Base-by-base conservation (phyloP, 2,797 vertebrate species). In the Spizella passerina region DNA sequence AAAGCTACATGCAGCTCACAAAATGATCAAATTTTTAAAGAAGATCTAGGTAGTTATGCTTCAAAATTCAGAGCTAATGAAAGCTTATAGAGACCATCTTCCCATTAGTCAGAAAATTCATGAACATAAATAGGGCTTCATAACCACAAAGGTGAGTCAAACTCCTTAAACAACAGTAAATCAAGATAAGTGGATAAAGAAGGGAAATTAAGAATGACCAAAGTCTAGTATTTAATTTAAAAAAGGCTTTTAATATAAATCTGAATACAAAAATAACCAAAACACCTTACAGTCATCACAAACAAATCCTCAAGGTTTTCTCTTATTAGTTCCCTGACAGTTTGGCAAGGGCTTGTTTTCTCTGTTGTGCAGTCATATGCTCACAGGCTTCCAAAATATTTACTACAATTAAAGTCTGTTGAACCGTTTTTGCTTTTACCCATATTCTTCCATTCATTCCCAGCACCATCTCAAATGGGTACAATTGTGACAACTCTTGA, bases 371-470 rank as follows among this genome's bases (percentile, higher is more conserved):
- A 23, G 98, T 99, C 98, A 99, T 99, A 95, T 98, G 98, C 94
- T 99, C 99, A 90, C 98, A 98, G 91, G 98, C 98, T 97, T 99
- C 99, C 95, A 99, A 98, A 77, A 99, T 97, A 95, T 99, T 99
- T 52, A 99, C 98, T 57, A 99, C 85, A 92, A 99, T 98, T 95
- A 99, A 98, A 8, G 99, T 99, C 97, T 99, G 98, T 97, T 99
- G 99, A 76, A 98, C 75, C 71, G 98, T 98, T 97, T 97, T 98
- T 23, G 99, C 97, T 63, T 98, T 98, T 55, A 99, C 98, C 99
- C 99, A 99, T 93, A 99, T 97, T 65, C 99, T 98, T 69, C 99
- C 99, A 71, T 99, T 99, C 98, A 99, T 98, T 56, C 99, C 99
- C 66, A 99, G 97, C 34, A 99, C 99, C 96, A 99, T 96, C 94